These are phyloP conservation scores for Taurulus bubalis DNA, from an alignment of 2,113 vertebrate species.

Conservation along the genomic window DNA sequence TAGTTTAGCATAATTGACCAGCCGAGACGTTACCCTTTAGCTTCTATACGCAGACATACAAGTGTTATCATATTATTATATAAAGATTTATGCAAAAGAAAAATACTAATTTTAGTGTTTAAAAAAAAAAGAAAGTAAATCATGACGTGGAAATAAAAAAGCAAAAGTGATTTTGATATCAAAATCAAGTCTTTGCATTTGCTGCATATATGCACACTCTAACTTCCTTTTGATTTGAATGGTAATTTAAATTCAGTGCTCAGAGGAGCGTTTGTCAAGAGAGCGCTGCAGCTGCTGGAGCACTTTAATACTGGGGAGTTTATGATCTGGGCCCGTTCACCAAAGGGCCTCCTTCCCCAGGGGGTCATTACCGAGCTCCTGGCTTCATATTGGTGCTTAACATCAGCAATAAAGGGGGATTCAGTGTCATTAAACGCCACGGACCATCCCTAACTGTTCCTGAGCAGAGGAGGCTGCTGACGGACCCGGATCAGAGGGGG, in stretches of 20 bases:
- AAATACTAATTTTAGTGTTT: background rate
- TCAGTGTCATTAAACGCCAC: constrained; percentile 66
- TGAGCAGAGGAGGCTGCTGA: constrained; percentile 50
- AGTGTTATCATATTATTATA: background rate
- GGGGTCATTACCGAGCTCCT: constrained; percentile 77
- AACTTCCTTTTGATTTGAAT: background rate
- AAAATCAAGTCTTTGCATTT: background rate
- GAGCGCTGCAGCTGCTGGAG: constrained; percentile 77
- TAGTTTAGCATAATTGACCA: background rate
- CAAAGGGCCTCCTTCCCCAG: constrained; percentile 66
- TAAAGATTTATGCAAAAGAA: background rate
- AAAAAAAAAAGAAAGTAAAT: background rate
- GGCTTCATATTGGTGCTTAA: constrained; percentile 79
- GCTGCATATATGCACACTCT: background rate
- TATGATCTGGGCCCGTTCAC: constrained; percentile 69
- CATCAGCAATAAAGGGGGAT: constrained; percentile 79
- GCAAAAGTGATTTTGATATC: background rate
- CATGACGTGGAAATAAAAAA: background rate
- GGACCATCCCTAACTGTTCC: constrained; percentile 43
- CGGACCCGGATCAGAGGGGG: constrained; percentile 1
- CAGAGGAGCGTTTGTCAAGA: constrained; percentile 66
- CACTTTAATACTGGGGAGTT: constrained; percentile 68
- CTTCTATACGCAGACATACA: background rate
- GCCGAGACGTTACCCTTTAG: background rate
- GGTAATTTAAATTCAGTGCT: background rate